Percentiles rank a stretch among this genome's conserved stretches.
Conservation (phyloP, 2,888 invertebrate species). For the Hypolimnas misippus region DNA sequence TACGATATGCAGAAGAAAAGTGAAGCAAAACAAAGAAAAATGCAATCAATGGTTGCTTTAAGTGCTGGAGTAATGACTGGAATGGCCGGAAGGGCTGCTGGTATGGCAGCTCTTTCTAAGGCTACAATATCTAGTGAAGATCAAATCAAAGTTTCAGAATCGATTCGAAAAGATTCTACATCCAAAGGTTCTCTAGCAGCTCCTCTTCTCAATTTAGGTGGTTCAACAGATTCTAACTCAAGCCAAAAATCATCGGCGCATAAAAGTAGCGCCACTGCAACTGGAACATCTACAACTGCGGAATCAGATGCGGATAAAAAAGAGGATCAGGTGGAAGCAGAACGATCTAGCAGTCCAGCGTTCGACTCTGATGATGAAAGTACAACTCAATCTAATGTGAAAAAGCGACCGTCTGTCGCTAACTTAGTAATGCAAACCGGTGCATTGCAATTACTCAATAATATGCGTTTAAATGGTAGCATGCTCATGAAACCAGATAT, state of each 20-base stretch:
- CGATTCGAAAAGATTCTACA: conserved; percentile 68
- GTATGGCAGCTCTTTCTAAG: conserved; percentile 93
- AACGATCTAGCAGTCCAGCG: conserved; percentile 95
- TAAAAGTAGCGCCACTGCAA: conserved; percentile 83
- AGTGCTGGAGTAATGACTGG: conserved; percentile 96
- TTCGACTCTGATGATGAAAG: conserved; percentile 98
- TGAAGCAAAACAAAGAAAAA: conserved; percentile 97
- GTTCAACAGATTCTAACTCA: conserved; percentile 84
- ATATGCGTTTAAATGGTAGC: conserved; percentile 82
- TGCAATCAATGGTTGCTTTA: conserved; percentile 96
- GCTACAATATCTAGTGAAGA: conserved; percentile 89
- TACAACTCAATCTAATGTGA: conserved; percentile 83
- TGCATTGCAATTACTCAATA: conserved; percentile 78
- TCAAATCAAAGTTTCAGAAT: conserved; percentile 84
- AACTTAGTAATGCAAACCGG: conserved; percentile 88
- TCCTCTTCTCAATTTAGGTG: conserved; percentile 69
- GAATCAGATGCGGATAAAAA: conserved; percentile 77
- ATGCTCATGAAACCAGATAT: conserved; percentile 74
- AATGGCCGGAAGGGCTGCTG: conserved; percentile 94
- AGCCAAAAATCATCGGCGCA: conserved; percentile 85
- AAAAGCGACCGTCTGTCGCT: conserved; percentile 87
- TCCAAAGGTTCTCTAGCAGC: conserved; percentile 72
- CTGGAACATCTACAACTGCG: conserved; percentile 83
- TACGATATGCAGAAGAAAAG: conserved; percentile 99
- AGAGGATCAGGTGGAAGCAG: conserved; percentile 84